Conservation (phyloP, 2,113 vertebrate species). For the Ammodytes marinus region DNA sequence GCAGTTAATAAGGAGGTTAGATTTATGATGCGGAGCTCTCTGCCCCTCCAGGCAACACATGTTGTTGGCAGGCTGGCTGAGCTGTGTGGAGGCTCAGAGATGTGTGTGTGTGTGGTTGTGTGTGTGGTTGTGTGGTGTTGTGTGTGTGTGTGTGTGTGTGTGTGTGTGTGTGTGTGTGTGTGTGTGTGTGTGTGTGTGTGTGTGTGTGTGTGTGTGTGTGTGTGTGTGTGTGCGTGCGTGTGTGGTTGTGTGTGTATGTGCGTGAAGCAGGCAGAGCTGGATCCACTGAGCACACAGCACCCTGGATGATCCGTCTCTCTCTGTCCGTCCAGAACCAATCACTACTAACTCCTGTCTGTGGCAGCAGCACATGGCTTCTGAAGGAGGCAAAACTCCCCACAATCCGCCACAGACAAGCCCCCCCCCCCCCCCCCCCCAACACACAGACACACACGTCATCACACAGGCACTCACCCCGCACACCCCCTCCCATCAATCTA, state of each 20-base stretch:
- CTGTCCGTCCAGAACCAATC: slow-evolving; percentile 48
- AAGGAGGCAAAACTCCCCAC: slow-evolving; percentile 49
- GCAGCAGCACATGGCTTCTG: slow-evolving; percentile 64
- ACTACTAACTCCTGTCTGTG: slow-evolving; percentile 70
- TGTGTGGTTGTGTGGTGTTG: too few relatives aligned
- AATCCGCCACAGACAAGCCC: slow-evolving; percentile 46
- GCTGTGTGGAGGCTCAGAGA: slow-evolving; percentile 45
- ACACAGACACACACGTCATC: slow-evolving; percentile 13
- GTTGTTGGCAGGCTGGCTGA: slow-evolving; percentile 70
- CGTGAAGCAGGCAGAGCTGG: slow-evolving; percentile 34
- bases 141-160: too few relatives aligned
- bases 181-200: too few relatives aligned
- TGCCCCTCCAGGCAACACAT: slow-evolving; percentile 72
- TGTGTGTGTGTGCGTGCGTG: too few relatives aligned
- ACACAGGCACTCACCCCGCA: slow-evolving; percentile 21
- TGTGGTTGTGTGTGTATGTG: not conserved
- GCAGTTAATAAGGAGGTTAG: slow-evolving; percentile 74
- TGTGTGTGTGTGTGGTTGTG: too few relatives aligned
- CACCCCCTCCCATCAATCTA: slow-evolving; percentile 33
- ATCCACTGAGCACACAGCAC: slow-evolving; percentile 39
- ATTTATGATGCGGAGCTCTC: slow-evolving; percentile 65
- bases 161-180: too few relatives aligned
- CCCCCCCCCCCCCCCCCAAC: not conserved
- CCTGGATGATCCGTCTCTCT: slow-evolving; percentile 41
- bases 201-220: too few relatives aligned